Evolutionary conservation across 2,113 vertebrate genomes (phyloP).

Genomic region (Istiophorus platypterus): DNA sequence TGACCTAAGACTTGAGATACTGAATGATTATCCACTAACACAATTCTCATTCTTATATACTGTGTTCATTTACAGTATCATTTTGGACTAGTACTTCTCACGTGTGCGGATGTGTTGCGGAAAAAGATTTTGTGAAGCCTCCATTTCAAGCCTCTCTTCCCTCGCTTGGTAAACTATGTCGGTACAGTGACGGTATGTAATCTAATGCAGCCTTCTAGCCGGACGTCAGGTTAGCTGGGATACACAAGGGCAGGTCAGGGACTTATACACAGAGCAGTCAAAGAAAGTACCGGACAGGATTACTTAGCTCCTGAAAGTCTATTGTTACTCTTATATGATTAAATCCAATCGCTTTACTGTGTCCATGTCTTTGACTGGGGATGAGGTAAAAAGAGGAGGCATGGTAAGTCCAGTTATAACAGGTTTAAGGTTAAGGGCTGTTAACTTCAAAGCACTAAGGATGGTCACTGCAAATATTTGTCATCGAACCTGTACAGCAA

Average conservation of each 20-base stretch:
- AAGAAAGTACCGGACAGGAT: conserved; percentile 44
- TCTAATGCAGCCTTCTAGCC: conserved; percentile 6
- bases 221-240: conserved; percentile 35
- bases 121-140: neutral
- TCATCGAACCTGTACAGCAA: conserved; percentile 27
- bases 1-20: conserved; percentile 13
- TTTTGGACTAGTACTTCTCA: neutral
- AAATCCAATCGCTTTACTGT: conserved; percentile 67
- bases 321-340: conserved; percentile 63
- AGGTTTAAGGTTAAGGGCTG: conserved; percentile 51
- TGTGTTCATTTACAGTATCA: neutral
- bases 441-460: conserved; percentile 33
- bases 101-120: neutral
- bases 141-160: neutral
- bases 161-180: neutral
- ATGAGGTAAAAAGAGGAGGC: conserved; percentile 43
- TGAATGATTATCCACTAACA: neutral
- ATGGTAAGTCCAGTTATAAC: conserved; percentile 50
- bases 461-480: conserved; percentile 50
- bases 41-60: neutral
- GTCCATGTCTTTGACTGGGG: conserved; percentile 5
- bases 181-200: conserved; percentile 10
- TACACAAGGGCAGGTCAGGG: conserved; percentile 36
- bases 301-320: conserved; percentile 35
- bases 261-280: conserved; percentile 40